Evolutionary conservation across 2,888 invertebrate genomes (phyloP).

Genomic region (Dryadula phaetusa): DNA sequence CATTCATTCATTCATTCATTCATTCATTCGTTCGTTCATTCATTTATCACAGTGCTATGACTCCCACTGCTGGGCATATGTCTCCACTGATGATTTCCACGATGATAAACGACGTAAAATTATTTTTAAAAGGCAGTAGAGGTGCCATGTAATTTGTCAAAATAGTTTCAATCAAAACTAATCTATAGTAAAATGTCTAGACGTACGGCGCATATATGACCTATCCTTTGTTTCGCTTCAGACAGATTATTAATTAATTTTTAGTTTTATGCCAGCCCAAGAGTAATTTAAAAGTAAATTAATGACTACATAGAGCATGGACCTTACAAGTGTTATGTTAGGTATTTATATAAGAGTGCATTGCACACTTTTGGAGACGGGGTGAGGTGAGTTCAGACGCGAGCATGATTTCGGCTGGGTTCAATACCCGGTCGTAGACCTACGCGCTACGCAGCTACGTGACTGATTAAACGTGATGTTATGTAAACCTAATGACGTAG

Average conservation of each 20-base stretch:
- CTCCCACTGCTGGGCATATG: too few species aligned
- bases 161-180: not conserved
- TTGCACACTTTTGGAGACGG: conserved; percentile 65
- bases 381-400: conserved; percentile 66
- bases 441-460: conserved; percentile 79
- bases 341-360: conserved; percentile 52
- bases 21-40: too few species aligned
- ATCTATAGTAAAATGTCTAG: not conserved
- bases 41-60: too few species aligned
- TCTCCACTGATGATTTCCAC: too few species aligned
- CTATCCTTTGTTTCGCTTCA: conserved; percentile 1
- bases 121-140: not conserved
- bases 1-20: too few species aligned
- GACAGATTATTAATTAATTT: conserved; percentile 13
- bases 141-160: not conserved
- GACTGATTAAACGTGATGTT: conserved; percentile 37
- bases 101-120: too few species aligned
- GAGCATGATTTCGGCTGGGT: conserved; percentile 74
- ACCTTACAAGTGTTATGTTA: not conserved
- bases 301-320: not conserved
- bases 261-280: not conserved
- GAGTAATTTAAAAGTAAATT: conserved; percentile 12
- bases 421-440: conserved; percentile 78
- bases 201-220: not conserved
- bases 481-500: conserved; percentile 29